Base-by-base conservation (phyloP, 2,113 vertebrate species). In the Sitta europaea region DNA sequence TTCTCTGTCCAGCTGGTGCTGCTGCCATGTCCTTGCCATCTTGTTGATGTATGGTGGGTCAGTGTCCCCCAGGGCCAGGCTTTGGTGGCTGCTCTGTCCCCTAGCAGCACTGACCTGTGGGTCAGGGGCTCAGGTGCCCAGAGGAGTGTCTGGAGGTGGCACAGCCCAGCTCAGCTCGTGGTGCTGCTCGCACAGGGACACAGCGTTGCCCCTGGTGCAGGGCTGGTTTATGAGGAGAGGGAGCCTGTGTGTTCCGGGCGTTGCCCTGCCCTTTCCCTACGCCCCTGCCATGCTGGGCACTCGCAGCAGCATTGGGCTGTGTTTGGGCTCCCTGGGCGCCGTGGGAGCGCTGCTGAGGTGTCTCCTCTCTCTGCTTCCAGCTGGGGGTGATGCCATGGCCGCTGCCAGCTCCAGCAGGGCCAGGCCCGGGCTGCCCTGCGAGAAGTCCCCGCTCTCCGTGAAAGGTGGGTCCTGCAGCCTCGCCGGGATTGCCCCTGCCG, bases 401-500 rank as follows among this genome's bases (percentile, higher is more conserved):
- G 97, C 99, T 96, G 99, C 99, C 90, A 98, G 98, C 66, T 97
- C 98, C 97, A 99, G 96, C 98, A 98, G 98, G 98, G 95, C 98
- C 94, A 98, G 98, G 77, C 94, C 97, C 18, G 96, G 94, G 95
- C 98, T 80, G 50, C 97, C 97, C 80, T 96, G 98, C 36, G 99
- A 99, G 95, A 99, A 99, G 94, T 99, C 98, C 80, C 99, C 98
- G 95, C 97, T 99, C 43, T 99, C 98, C 7, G 94, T 99, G 76
- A 99, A 99, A 99, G 99, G 99, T 99, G 97, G 89, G 97, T 94
- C 23, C 70, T 4, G 14, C 23, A 2, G 20, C 35, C 25, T 18
- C 3, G 2, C 48, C 0, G 5, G 29, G 42, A 1, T 9, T 38
- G 1, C 11, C 33, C 11, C 12, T 11, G 43, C 43, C 27, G 1